phyloP scores from a whole-genome alignment of 2,797 vertebrate species.

The Amblyopsis hoosieri region DNA sequence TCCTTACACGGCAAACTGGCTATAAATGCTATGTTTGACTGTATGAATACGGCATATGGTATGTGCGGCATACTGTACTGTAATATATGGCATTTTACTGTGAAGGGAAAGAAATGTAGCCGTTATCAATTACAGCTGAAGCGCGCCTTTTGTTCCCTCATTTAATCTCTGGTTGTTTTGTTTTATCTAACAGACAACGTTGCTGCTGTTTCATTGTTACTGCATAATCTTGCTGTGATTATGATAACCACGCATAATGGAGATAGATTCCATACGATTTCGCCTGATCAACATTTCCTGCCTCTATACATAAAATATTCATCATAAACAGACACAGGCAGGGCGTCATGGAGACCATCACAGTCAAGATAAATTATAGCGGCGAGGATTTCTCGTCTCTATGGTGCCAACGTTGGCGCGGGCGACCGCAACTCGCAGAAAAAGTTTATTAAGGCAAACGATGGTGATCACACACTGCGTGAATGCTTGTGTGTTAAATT shows the following conservation, averaged over 20 bases:
- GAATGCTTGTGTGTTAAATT: constrained; percentile 2
- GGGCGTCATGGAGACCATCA: constrained; percentile 52
- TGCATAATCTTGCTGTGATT: constrained; percentile 70
- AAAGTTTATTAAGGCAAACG: constrained; percentile 30
- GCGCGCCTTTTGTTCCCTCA: constrained; percentile 25
- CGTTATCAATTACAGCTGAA: constrained; percentile 29
- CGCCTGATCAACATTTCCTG: constrained; percentile 65
- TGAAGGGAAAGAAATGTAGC: constrained; percentile 7
- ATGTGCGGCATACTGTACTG: no score
- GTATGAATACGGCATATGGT: background rate
- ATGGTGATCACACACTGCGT: constrained; percentile 18
- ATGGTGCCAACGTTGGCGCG: constrained; percentile 33
- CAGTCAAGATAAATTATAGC: constrained; percentile 54
- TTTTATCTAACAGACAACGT: constrained; percentile 59
- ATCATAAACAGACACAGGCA: constrained; percentile 52
- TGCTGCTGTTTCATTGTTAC: constrained; percentile 58
- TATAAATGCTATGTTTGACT: constrained; percentile 22
- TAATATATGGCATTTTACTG: constrained; percentile 14
- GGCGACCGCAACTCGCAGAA: constrained; percentile 25
- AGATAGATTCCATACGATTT: constrained; percentile 71
- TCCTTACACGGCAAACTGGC: constrained; percentile 5
- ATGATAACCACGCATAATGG: constrained; percentile 72
- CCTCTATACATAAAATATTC: constrained; percentile 69
- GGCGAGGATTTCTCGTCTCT: constrained; percentile 23
- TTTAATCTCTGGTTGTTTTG: constrained; percentile 47